Conservation (phyloP, 2,888 invertebrate genomes). For the Leptinotarsa juncta region DNA sequence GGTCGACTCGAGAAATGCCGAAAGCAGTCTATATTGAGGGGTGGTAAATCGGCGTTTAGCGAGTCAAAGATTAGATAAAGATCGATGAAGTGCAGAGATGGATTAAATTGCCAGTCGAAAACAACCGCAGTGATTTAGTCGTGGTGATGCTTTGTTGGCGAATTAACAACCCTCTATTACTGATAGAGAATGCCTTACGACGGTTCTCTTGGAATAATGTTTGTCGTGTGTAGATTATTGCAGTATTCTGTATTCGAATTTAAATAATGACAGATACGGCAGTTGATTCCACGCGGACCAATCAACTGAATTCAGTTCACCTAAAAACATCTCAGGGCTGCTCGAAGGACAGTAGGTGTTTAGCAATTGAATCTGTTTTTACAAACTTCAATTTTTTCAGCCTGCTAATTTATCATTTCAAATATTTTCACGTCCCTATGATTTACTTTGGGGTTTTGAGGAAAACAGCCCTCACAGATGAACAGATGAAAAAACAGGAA, state of each 20-base stretch:
- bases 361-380: too few species aligned
- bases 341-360: too few species aligned
- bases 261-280: neutral
- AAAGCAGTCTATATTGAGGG: constrained; percentile 29
- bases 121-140: constrained; percentile 46
- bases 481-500: too few species aligned
- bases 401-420: too few species aligned
- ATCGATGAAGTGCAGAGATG: constrained; percentile 60
- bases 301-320: too few species aligned
- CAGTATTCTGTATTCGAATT: neutral
- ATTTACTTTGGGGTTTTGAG: too few species aligned
- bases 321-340: too few species aligned
- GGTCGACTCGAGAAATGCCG: constrained; percentile 14
- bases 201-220: constrained; percentile 11
- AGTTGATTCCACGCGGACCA: too few species aligned
- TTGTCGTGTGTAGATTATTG: neutral
- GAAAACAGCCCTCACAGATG: too few species aligned
- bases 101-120: constrained; percentile 56
- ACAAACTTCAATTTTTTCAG: too few species aligned
- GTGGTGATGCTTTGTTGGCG: constrained; percentile 24
- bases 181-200: constrained; percentile 19
- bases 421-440: too few species aligned
- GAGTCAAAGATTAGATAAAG: constrained; percentile 54
- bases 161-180: constrained; percentile 25
- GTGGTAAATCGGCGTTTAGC: constrained; percentile 48